Evolutionary conservation across 2,113 vertebrate species (phyloP).

Genomic region (Proteles cristata): DNA sequence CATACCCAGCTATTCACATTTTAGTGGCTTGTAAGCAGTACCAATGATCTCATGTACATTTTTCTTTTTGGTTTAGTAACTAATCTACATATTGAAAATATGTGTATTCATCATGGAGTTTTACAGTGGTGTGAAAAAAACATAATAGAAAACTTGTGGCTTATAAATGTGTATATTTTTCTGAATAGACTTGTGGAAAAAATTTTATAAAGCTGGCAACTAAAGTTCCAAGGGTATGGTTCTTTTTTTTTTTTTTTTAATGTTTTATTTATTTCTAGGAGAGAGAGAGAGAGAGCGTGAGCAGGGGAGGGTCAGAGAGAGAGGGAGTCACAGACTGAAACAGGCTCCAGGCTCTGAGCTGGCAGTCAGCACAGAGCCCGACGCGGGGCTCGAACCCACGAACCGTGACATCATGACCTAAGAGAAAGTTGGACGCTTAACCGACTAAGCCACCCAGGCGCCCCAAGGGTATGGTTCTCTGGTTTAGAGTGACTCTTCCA

Average conservation of each 20-base stretch:
- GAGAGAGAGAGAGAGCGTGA: too few relatives aligned
- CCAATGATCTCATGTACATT: background rate
- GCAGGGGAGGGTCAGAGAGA: too few relatives aligned
- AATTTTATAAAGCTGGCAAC: background rate
- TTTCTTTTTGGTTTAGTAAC: background rate
- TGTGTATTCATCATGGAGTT: background rate
- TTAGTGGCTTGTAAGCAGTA: background rate
- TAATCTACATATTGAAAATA: background rate
- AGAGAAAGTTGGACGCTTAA: too few relatives aligned
- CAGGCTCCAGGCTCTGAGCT: too few relatives aligned
- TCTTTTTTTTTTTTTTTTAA: too few relatives aligned
- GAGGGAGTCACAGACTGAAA: too few relatives aligned
- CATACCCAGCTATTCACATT: background rate
- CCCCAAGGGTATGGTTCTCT: background rate
- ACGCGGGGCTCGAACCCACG: too few relatives aligned
- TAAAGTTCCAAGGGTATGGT: accelerated
- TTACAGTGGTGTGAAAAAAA: background rate
- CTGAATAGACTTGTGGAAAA: background rate
- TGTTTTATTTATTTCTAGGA: too few relatives aligned
- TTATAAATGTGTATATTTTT: background rate
- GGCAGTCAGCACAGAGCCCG: too few relatives aligned
- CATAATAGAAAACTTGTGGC: background rate
- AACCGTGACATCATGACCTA: too few relatives aligned
- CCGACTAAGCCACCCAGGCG: too few relatives aligned
- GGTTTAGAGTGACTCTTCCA: background rate